These are phyloP conservation scores for Labeo rohita DNA, from an alignment of 2,113 vertebrate species.

Conservation along the genomic window DNA sequence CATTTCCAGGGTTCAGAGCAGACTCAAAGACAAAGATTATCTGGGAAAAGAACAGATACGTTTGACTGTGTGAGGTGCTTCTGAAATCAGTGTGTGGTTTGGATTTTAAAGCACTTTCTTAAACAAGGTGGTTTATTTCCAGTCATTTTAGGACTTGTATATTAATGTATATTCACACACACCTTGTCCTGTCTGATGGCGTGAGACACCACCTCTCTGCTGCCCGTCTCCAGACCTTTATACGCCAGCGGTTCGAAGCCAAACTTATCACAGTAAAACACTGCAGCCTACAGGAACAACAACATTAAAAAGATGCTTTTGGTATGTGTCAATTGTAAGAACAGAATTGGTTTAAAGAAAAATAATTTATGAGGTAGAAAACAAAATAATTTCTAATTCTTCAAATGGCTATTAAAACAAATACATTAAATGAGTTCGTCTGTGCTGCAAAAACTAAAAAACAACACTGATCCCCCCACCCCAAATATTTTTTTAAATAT, in stretches of 20 bases:
- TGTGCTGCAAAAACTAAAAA: too few relatives aligned
- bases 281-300: conserved; percentile 69
- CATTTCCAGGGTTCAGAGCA: conserved; percentile 79
- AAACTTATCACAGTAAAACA: conserved; percentile 82
- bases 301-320: background rate
- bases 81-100: background rate
- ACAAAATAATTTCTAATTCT: background rate
- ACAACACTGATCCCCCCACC: too few relatives aligned
- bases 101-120: background rate
- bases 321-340: background rate
- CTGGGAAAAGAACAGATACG: conserved; percentile 60
- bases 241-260: conserved; percentile 82
- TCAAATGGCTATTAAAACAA: background rate
- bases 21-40: conserved; percentile 79
- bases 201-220: conserved; percentile 76
- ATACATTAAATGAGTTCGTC: background rate
- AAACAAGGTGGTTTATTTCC: background rate
- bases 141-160: background rate
- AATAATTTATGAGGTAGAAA: background rate
- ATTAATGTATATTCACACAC: background rate
- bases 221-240: conserved; percentile 81
- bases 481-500: too few relatives aligned
- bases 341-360: too few relatives aligned
- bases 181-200: conserved; percentile 82
- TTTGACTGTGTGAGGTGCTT: background rate